Evolutionary conservation across 2,797 vertebrate species (phyloP), one percentile per base, ranked within the genome.

Genomic region (Pempheris klunzingeri): DNA sequence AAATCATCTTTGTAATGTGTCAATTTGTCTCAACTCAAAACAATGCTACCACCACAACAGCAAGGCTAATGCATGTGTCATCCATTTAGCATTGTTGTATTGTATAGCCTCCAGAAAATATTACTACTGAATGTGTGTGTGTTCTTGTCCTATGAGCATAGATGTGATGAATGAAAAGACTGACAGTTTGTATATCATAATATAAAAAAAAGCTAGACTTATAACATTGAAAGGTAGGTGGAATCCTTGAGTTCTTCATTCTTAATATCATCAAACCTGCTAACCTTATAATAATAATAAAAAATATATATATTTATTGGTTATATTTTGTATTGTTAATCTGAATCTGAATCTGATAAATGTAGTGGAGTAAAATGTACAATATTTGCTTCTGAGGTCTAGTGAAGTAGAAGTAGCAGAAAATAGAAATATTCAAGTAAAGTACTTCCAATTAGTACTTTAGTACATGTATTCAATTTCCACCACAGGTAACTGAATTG

Each of bases 161-260:
- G 30, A 76, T 83, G 41, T 83, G 76, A 83, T 81, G 77, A 83
- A 89, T 82, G 74, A 80, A 75, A 41, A 75, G 54, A 63, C 77
- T 73, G 80, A 87, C 85, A 69, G 53, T 90, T 89, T 83, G 72
- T 67, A 60, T 91, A 92, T 83, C 65, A 78, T 88, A 83, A 88
- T 88, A 74, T n/a, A n/a, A n/a, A 88, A 86, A 88, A 88, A 89
- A 76, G 83, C 87, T 83, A 90, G 74, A 47, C 71, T 75, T 78
- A 83, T 82, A 86, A 67, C 81, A 68, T 82, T 86, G 65, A 73
- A 73, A 71, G 61, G 54, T 71, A 89, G 77, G 88, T 88, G 50
- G 86, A 87, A 90, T 87, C 64, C 84, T 68, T 26, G 36, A 75
- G 74, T 65, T 78, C 69, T 79, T 84, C 41, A 63, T 46, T 84